phyloP scores from a whole-genome alignment of 1,140 invertebrate genomes.

The Anagrus nilaparvatae region DNA sequence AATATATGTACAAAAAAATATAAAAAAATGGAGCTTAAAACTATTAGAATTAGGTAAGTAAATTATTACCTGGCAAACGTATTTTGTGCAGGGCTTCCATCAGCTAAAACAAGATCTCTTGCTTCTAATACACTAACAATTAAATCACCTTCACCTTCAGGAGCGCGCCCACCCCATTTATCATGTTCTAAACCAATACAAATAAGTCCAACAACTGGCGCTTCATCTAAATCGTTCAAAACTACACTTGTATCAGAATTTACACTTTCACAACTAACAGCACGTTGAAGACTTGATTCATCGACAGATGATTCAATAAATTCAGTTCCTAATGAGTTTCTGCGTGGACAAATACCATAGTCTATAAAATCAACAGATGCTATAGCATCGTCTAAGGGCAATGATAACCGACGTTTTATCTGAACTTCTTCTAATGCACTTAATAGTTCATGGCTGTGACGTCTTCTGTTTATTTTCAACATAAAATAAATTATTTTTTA shows the following conservation, averaged over 20 bases:
- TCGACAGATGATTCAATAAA: no score
- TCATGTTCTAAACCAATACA: constrained; percentile 71
- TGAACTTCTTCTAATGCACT: constrained; percentile 31
- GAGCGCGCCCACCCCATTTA: constrained; percentile 41
- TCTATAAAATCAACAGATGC: constrained; percentile 22
- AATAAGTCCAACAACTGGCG: constrained; percentile 61
- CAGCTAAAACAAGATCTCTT: constrained; percentile 55
- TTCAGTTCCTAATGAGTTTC: constrained; percentile 28
- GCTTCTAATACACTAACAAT: constrained; percentile 67
- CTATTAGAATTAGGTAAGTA: no score
- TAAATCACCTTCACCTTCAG: constrained; percentile 59
- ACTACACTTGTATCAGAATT: constrained; percentile 71
- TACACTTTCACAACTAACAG: constrained; percentile 72
- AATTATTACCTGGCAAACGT: constrained; percentile 60
- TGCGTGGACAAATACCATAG: constrained; percentile 21
- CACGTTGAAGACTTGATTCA: constrained; percentile 46
- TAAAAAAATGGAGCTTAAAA: no score
- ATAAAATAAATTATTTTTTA: constrained; percentile 1
- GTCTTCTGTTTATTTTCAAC: constrained; percentile 24
- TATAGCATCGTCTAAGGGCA: constrained; percentile 21
- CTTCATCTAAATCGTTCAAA: constrained; percentile 57
- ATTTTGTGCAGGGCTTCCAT: constrained; percentile 53
- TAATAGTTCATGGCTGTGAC: constrained; percentile 31
- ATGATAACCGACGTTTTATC: constrained; percentile 30
- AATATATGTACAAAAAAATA: no score